phyloP scores from a whole-genome alignment of 1,140 invertebrate species.

The Lepidurus couesii region DNA sequence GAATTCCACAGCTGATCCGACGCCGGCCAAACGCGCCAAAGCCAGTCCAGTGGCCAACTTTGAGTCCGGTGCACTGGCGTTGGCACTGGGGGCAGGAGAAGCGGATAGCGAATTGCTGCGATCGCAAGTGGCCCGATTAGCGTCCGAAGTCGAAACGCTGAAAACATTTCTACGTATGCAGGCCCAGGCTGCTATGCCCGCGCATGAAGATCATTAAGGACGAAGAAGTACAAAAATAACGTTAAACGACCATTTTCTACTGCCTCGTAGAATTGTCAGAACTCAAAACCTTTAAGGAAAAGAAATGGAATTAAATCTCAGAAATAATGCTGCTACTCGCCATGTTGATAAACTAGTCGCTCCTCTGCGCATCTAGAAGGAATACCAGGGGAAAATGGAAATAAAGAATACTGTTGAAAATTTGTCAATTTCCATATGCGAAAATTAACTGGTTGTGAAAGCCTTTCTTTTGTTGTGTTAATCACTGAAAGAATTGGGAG shows the following conservation, averaged over 20 bases:
- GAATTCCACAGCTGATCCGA: background rate
- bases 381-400: background rate
- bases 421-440: no score
- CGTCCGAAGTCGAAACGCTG: conserved; percentile 84
- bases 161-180: conserved; percentile 52
- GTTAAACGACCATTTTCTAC: background rate
- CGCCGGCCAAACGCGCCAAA: conserved; percentile 26
- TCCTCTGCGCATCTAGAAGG: background rate
- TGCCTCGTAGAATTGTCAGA: background rate
- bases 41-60: conserved; percentile 34
- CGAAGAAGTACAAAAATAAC: background rate
- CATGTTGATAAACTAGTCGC: background rate
- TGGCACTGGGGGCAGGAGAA: background rate
- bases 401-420: background rate
- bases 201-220: background rate
- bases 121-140: conserved; percentile 75
- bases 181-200: background rate
- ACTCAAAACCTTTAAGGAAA: background rate
- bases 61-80: conserved; percentile 32
- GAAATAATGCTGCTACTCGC: background rate
- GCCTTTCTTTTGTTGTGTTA: no score
- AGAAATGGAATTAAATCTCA: background rate
- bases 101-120: conserved; percentile 55
- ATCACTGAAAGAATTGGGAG: no score
- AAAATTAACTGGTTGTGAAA: no score